A percentile compares a stretch with the other conserved stretches of the same genome.
phyloP scores from a whole-genome alignment of 2,888 invertebrate genomes.

The Ichneumoninae sp. region DNA sequence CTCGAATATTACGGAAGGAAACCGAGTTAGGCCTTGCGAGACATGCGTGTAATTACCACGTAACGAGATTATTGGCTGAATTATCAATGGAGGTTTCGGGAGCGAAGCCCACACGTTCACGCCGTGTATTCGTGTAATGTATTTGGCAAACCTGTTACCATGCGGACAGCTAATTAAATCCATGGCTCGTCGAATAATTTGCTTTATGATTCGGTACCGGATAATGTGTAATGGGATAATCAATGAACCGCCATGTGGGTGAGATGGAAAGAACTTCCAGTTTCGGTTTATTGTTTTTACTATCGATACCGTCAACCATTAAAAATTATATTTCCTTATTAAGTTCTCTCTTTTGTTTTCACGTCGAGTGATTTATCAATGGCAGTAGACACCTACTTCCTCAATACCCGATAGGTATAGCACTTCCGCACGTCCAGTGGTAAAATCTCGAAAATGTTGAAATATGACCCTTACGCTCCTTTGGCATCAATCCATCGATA shows the following conservation, averaged over 20 bases:
- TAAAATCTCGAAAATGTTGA: background rate
- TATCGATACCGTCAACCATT: background rate
- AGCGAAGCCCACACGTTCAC: background rate
- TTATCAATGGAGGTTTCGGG: conserved; percentile 23
- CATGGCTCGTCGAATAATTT: background rate
- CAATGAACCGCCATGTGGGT: background rate
- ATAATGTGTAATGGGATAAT: background rate
- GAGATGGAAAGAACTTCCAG: background rate
- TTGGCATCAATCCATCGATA: background rate
- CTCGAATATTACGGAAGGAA: conserved; percentile 53
- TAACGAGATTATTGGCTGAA: conserved; percentile 56
- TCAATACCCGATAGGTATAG: background rate
- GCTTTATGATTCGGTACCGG: conserved; percentile 33
- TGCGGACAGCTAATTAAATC: conserved; percentile 6
- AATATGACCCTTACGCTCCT: background rate
- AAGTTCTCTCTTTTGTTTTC: background rate
- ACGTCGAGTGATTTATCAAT: background rate
- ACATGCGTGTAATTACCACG: conserved; percentile 48
- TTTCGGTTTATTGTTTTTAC: background rate
- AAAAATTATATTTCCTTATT: background rate
- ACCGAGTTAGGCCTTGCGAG: conserved; percentile 45
- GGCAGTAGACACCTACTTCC: background rate
- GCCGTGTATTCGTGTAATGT: background rate
- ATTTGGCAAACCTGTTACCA: conserved; percentile 11
- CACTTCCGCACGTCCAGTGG: background rate